Base-by-base conservation (phyloP, 2,797 vertebrate genomes). In the Syngnathus acus region DNA sequence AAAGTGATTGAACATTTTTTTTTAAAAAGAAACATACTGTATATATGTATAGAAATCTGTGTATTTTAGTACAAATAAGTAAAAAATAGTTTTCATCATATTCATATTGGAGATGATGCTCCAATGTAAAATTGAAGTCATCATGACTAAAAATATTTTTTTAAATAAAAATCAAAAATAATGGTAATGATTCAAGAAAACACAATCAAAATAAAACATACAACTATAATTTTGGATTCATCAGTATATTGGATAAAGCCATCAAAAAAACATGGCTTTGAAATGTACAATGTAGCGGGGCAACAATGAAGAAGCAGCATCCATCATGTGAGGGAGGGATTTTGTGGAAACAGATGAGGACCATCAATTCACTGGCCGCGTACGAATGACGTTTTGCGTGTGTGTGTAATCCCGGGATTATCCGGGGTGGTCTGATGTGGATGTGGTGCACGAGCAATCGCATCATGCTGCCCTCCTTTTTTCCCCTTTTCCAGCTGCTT, bases 401-500 rank as follows among this genome's bases (percentile, higher is more conserved):
- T 23, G 64, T 45, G 74, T 75, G 71, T 79, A 82, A 85, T 82
- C 76, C 74, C 62, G 50, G 79, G 78, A 84, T 88, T 85, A 83
- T 65, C 61, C 5, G 43, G 40, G 4, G 5, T n/a, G 61, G 71
- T 64, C 53, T 45, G 62, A 39, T n/a, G 13, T 68, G 64, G 66
- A 77, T 68, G 37, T 64, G 58, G 70, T 67, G 64, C 71, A 78
- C 79, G 75, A 71, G 63, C 65, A 63, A 71, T 69, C 68, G 75
- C 79, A 79, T 75, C 79, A 71, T 67, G 66, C 82, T 86, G 87
- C 83, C 83, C 84, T 74, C 72, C 71, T 81, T 79, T 83, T 45
- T 87, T 26, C 9, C 9, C n/a, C 51, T 55, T 37, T 37, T 17
- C 54, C 54, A 57, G 54, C 38, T 21, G 59, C 39, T 61, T 61